phyloP scores from a whole-genome alignment of 2,113 vertebrate genomes.

The Pholis gunnellus region DNA sequence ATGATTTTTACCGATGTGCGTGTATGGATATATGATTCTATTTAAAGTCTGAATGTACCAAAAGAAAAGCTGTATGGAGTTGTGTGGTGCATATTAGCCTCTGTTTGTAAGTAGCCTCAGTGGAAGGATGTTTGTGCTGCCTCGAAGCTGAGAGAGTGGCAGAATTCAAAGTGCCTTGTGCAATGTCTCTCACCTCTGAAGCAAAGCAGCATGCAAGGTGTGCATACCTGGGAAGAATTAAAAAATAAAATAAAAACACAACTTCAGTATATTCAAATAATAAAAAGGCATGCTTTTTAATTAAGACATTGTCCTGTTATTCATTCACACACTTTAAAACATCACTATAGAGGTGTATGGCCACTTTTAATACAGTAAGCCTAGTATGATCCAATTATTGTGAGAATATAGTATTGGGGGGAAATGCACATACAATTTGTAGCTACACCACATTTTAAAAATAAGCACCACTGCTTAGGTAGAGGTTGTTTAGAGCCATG shows the following conservation, averaged over 20 bases:
- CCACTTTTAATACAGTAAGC: not conserved
- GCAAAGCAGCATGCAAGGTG: slow-evolving; percentile 76
- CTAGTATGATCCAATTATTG: not conserved
- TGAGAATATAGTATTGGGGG: not conserved
- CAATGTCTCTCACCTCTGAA: slow-evolving; percentile 79
- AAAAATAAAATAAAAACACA: slow-evolving; percentile 27
- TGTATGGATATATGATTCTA: slow-evolving; percentile 80
- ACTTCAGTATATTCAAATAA: slow-evolving; percentile 74
- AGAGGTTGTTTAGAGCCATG: not conserved
- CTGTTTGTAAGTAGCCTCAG: slow-evolving; percentile 63
- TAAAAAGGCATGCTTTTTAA: slow-evolving; percentile 86
- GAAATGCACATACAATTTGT: not conserved
- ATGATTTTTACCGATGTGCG: slow-evolving; percentile 79
- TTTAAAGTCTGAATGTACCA: slow-evolving; percentile 83
- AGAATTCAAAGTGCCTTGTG: slow-evolving; percentile 87
- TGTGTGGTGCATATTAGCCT: slow-evolving; percentile 60
- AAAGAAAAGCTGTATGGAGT: slow-evolving; percentile 69
- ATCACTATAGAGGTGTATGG: not conserved
- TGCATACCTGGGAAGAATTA: slow-evolving; percentile 58
- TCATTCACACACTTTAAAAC: not conserved
- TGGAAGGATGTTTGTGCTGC: slow-evolving; percentile 72
- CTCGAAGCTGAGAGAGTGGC: slow-evolving; percentile 71
- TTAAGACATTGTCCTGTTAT: slow-evolving; percentile 69
- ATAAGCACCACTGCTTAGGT: not conserved
- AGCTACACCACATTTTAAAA: not conserved